A percentile compares a stretch with the other conserved stretches of the same genome.
phyloP scores from a whole-genome alignment of 2,113 vertebrate genomes.

The Heterocephalus glaber region DNA sequence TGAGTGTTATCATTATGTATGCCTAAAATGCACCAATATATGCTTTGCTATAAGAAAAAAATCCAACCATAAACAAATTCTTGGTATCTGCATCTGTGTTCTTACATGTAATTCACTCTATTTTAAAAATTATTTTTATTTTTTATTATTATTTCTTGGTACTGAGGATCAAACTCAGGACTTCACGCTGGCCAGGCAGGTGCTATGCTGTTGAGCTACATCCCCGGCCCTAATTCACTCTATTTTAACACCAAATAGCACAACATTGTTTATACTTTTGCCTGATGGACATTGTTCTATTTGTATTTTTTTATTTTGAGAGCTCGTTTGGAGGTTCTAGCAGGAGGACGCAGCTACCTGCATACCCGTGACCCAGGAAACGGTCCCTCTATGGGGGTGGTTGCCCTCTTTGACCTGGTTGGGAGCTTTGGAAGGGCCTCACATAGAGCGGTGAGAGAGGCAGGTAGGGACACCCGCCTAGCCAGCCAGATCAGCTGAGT shows the following conservation, averaged over 20 bases:
- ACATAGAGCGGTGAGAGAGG: background rate
- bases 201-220: too few relatives aligned
- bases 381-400: background rate
- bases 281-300: background rate
- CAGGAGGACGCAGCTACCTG: background rate
- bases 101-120: background rate
- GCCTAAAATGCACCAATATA: too few relatives aligned
- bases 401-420: background rate
- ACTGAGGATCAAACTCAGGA: too few relatives aligned
- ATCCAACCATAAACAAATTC: too few relatives aligned
- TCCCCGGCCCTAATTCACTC: too few relatives aligned
- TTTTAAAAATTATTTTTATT: background rate
- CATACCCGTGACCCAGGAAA: background rate
- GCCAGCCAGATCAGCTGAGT: background rate
- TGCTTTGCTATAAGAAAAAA: too few relatives aligned
- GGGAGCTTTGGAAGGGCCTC: background rate
- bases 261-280: background rate
- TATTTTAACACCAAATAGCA: background rate
- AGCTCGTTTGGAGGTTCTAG: background rate
- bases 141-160: too few relatives aligned
- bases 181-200: too few relatives aligned
- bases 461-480: background rate
- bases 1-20: too few relatives aligned
- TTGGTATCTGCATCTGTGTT: background rate
- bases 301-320: conserved; percentile 1